phyloP scores from a whole-genome alignment of 2,797 vertebrate species.

The Poecilia velifera region DNA sequence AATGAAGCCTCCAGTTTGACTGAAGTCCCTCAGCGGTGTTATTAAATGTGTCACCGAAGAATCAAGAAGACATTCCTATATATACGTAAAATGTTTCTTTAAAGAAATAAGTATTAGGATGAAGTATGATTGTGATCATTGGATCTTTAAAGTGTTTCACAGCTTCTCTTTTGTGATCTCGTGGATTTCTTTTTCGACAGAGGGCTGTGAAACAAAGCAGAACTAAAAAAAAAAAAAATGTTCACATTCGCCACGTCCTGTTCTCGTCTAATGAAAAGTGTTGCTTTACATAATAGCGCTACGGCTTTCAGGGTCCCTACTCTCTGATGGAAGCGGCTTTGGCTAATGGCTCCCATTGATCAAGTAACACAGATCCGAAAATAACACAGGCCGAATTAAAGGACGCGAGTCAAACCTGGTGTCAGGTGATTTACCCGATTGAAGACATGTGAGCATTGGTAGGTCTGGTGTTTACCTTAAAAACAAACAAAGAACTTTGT shows the following conservation, averaged over 20 bases:
- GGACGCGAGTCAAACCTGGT: constrained; percentile 36
- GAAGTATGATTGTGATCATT: neutral
- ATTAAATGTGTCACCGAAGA: constrained; percentile 20
- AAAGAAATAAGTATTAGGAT: neutral
- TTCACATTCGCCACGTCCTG: neutral
- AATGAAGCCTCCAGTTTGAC: constrained; percentile 19
- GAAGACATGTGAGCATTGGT: neutral
- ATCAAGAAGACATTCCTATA: neutral
- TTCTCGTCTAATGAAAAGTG: constrained; percentile 19
- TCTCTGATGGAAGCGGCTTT: neutral
- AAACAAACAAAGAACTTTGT: neutral
- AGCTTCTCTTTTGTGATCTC: constrained; percentile 5
- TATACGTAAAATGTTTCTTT: neutral
- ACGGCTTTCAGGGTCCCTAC: constrained; percentile 42
- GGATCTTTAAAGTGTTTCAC: neutral
- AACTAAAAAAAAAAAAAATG: neutral
- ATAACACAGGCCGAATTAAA: constrained; percentile 52
- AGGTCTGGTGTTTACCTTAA: neutral
- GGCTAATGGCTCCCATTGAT: constrained; percentile 56
- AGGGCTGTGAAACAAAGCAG: neutral
- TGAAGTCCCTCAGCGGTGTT: constrained; percentile 19
- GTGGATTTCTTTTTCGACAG: neutral
- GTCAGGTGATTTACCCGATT: constrained; percentile 18
- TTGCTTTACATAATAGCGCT: constrained; percentile 26
- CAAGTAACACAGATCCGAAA: constrained; percentile 56